Percentiles rank a stretch among this genome's conserved stretches.
Conservation (phyloP, 2,797 vertebrate genomes). For the Ceryle rudis region DNA sequence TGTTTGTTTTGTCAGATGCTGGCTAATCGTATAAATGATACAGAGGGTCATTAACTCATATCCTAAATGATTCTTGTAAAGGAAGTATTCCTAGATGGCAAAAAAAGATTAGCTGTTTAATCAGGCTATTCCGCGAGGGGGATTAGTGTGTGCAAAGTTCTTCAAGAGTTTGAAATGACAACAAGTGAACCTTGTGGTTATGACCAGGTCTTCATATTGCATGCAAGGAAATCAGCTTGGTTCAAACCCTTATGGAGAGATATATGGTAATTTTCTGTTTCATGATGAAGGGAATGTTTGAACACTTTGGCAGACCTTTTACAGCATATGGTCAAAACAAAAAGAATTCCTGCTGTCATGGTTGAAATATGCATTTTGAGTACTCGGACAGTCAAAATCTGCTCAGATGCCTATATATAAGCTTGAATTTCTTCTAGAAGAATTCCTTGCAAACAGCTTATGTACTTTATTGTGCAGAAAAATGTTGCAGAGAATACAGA, state of each 20-base stretch:
- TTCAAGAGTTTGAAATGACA: background rate
- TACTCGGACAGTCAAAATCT: background rate
- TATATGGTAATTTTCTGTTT: background rate
- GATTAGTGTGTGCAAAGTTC: background rate
- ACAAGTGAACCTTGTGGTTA: background rate
- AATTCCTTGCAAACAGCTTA: background rate
- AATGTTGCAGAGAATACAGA: background rate
- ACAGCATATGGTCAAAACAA: slow-evolving; percentile 19
- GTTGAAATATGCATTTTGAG: slow-evolving; percentile 36
- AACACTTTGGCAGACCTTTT: background rate
- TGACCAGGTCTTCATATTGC: background rate
- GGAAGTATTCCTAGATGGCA: background rate
- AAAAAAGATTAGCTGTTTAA: background rate
- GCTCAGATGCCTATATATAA: background rate
- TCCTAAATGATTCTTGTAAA: background rate
- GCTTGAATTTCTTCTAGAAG: background rate
- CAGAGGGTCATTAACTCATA: background rate
- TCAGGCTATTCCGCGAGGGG: background rate
- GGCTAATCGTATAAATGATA: background rate
- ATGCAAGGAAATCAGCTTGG: background rate
- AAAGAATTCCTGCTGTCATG: background rate
- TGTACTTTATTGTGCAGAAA: background rate
- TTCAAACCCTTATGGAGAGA: background rate
- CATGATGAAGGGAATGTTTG: background rate
- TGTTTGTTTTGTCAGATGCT: background rate